phyloP scores from a whole-genome alignment of 2,113 vertebrate genomes.

The Ceuthmochares aereus region DNA sequence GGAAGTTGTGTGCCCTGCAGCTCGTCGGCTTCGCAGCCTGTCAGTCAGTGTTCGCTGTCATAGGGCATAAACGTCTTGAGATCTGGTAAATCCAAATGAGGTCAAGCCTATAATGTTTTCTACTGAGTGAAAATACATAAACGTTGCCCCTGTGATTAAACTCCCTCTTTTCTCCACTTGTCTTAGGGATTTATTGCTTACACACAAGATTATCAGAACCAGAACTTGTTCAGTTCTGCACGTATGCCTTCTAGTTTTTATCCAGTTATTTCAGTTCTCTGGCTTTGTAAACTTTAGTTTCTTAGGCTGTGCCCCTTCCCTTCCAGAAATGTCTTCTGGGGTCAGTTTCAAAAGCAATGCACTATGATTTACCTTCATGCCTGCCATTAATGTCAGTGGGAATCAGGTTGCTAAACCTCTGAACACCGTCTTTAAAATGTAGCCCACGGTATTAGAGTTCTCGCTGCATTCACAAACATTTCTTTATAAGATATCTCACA shows the following conservation, averaged over 20 bases:
- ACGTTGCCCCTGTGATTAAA: constrained; percentile 18
- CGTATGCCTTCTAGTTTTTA: constrained; percentile 40
- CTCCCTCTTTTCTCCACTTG: neutral
- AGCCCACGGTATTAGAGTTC: neutral
- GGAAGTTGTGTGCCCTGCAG: neutral
- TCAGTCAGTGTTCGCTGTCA: neutral
- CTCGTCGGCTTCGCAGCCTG: neutral
- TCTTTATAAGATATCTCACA: neutral
- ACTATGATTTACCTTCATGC: constrained; percentile 38
- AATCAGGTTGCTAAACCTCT: constrained; percentile 33
- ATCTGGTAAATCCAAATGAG: constrained; percentile 38
- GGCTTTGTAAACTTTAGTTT: constrained; percentile 54
- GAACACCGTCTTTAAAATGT: constrained; percentile 21
- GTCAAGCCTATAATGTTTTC: constrained; percentile 5
- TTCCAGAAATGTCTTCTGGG: constrained; percentile 34
- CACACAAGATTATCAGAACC: neutral
- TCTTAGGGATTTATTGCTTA: constrained; percentile 44
- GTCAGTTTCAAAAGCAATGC: constrained; percentile 45
- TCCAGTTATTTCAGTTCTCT: constrained; percentile 48
- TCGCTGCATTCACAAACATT: neutral
- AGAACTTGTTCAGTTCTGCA: constrained; percentile 31
- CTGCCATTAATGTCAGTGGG: constrained; percentile 23
- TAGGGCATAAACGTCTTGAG: neutral
- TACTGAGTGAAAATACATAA: constrained; percentile 16
- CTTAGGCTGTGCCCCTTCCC: constrained; percentile 26